Base-by-base conservation (phyloP, 2,888 invertebrate species). In the Agrotis clavis region DNA sequence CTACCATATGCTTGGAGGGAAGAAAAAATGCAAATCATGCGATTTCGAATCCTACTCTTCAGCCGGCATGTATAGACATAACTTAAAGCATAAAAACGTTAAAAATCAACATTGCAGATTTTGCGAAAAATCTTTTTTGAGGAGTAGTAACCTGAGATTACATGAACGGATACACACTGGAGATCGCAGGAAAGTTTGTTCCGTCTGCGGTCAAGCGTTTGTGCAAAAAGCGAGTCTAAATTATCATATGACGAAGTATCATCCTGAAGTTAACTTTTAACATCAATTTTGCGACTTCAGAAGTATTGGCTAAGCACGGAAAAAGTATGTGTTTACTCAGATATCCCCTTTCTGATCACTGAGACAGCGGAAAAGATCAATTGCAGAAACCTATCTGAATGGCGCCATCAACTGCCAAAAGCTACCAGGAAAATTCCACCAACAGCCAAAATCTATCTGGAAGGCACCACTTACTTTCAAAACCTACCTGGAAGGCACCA, bases 181-280 rank as follows among this genome's bases (percentile, higher is more conserved):
- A 0, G 96, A 95, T 47, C 86, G 91, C 61, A 86, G 92, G 74
- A 94, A 95, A 71, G 90, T 94, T 0, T 95, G 96, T 72, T 83
- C 77, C 1, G 88, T 90, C 0, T 95, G 96, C 64, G 91, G 94
- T 0, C 94, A 95, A 71, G 94, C 95, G 50, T 96, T 95, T 70
- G 95, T 95, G 0, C 95, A 96, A 77, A 95, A 95, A 77, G 94
- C 95, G 0, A 95, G 95, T 75, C 79, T 94, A 72, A 95, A 95
- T 76, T 95, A 94, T 74, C 95, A 95, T 56, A 95, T 95, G 95
- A 86, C 91, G 0, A 96, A 94, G 62, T 92, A 95, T 64, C 95
- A 96, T 72, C 95, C 96, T 0, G 93, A 89, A 21, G 94, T 94
- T 1, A 91, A 91, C 60, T 94, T 90, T 84, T 62, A 41, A 5